phyloP scores from a whole-genome alignment of 2,797 vertebrate species.

The Schizopygopsis pylzovi region DNA sequence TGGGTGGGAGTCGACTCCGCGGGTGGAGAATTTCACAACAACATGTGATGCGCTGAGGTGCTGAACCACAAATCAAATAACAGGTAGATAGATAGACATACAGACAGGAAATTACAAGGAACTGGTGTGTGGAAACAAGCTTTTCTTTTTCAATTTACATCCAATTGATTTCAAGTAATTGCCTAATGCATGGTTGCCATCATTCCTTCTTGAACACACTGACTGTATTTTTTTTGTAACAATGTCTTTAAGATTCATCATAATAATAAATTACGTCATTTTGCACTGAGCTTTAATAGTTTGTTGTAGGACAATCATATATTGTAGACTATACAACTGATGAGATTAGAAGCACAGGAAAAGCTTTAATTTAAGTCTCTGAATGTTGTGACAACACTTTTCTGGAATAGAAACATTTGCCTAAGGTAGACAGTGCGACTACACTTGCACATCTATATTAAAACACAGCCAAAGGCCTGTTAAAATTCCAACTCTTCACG shows the following conservation, averaged over 20 bases:
- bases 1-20: slow-evolving; percentile 62
- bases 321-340: neutral
- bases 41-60: slow-evolving; percentile 10
- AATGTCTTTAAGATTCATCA: slow-evolving; percentile 14
- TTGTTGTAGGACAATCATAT: neutral
- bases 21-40: slow-evolving; percentile 45
- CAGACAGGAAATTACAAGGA: slow-evolving; percentile 40
- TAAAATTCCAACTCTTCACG: slow-evolving; percentile 53
- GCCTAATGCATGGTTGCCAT: slow-evolving; percentile 32
- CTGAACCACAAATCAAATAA: slow-evolving; percentile 32
- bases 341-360: slow-evolving; percentile 10
- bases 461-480: slow-evolving; percentile 36
- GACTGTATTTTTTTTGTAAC: neutral
- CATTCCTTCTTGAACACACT: neutral
- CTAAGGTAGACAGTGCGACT: slow-evolving; percentile 23
- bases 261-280: slow-evolving; percentile 1
- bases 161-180: slow-evolving; percentile 52
- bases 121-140: slow-evolving; percentile 42
- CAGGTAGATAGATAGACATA: slow-evolving; percentile 20
- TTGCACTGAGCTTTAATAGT: slow-evolving; percentile 6
- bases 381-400: neutral
- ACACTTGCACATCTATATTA: slow-evolving; percentile 54
- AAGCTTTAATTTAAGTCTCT: neutral
- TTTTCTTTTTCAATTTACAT: slow-evolving; percentile 45
- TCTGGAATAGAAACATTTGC: slow-evolving; percentile 38